Evolutionary conservation across 2,888 invertebrate genomes (phyloP), one percentile per base, ranked within the genome.

Genomic region (Tiliacea citrago): DNA sequence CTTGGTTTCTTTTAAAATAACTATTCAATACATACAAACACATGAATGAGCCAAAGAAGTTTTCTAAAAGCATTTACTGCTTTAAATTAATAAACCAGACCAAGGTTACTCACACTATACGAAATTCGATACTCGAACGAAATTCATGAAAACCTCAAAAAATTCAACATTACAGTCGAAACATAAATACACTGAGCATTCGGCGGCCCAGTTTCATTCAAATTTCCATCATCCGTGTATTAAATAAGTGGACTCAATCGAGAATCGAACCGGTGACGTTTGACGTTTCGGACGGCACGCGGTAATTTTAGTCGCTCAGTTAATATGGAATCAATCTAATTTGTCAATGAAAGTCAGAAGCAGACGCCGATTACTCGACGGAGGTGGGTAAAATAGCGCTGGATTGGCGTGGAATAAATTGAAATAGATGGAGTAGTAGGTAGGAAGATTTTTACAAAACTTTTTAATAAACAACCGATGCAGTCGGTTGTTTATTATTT

Each of bases 321-420:
- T 93, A 92, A 92, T 93, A 90, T 88, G 89, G 91, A 93, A 92
- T 94, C 93, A 93, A 93, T 94, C 92, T 92, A 91, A 92, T 94
- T 94, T 92, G 92, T 93, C 92, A 93, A 94, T 93, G 92, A 91
- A 91, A 93, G 92, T 94, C 94, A 92, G 86, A 63, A 87, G 81
- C 94, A 94, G 93, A 90, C 85, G 73, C 88, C 80, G 88, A 88
- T 86, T 87, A 79, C 80, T 74, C 65, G 39, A 73, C 24, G 62
- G 78, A 29, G 79, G 75, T 13, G 5, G 45, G 42, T 93, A 94
- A 93, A 90, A 93, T 92, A 91, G 49, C 85, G 91, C 91, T 86
- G 21, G 47, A 58, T 47, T 63, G 21, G 62, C 51, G 12, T 47
- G n/a, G n/a, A 47, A 42, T 58, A 76, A 76, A 79, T 68, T 76